Conservation (phyloP, 2,888 invertebrate genomes). For the Cephalotes varians region DNA sequence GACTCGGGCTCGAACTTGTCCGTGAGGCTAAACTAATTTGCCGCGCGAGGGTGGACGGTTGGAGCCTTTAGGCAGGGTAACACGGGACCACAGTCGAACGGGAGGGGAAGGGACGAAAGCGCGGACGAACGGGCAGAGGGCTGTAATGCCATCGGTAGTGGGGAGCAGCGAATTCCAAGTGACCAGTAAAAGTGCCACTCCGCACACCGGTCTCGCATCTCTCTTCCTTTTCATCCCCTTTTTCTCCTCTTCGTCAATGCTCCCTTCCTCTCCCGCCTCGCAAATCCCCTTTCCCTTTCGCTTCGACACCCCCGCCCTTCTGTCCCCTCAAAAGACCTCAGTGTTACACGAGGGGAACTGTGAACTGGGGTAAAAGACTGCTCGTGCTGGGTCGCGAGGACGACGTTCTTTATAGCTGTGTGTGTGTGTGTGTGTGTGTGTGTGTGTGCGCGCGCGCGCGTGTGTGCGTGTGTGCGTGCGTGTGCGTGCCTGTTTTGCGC, state of each 20-base stretch:
- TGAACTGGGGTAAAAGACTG: conserved; percentile 80
- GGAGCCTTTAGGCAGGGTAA: conserved; percentile 71
- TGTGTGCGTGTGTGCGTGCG: conserved; percentile 74
- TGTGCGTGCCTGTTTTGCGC: conserved; percentile 69
- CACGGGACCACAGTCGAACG: conserved; percentile 61
- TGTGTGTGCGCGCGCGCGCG: not conserved
- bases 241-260: conserved; percentile 48
- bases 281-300: conserved; percentile 55
- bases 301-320: conserved; percentile 52
- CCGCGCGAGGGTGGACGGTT: conserved; percentile 71
- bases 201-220: conserved; percentile 42
- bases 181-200: conserved; percentile 77
- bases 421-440: conserved; percentile 42
- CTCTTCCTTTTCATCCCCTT: conserved; percentile 41
- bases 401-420: conserved; percentile 66
- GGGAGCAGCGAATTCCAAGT: conserved; percentile 77
- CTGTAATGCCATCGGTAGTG: conserved; percentile 59
- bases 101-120: conserved; percentile 29
- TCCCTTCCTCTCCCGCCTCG: not conserved
- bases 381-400: conserved; percentile 71
- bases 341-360: conserved; percentile 67
- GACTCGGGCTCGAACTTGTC: conserved; percentile 68
- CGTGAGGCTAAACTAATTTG: conserved; percentile 79
- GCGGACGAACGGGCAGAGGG: conserved; percentile 47
- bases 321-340: conserved; percentile 48